Conservation (phyloP, 1,140 invertebrate genomes). For the Halesus radiatus region DNA sequence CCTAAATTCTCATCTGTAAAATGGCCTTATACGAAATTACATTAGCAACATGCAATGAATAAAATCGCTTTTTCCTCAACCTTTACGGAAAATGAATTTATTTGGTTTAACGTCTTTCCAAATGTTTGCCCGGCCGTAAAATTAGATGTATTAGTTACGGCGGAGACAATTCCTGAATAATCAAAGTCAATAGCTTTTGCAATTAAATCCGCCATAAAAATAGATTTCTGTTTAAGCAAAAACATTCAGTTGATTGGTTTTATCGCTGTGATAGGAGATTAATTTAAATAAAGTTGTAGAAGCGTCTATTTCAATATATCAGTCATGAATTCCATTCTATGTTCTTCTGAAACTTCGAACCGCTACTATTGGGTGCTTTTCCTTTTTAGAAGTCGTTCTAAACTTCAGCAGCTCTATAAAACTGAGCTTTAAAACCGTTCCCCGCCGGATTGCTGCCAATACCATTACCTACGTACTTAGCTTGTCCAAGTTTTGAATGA, state of each 20-base stretch:
- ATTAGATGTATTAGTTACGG: constrained; percentile 2
- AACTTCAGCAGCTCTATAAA: constrained; percentile 6
- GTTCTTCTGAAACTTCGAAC: not conserved
- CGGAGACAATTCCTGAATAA: not conserved
- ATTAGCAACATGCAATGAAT: constrained; percentile 34
- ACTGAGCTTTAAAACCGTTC: constrained; percentile 16
- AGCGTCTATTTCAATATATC: not conserved
- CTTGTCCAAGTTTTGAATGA: not conserved
- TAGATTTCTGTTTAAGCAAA: too few relatives aligned
- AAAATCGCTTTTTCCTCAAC: constrained; percentile 22
- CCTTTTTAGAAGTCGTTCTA: constrained; percentile 8
- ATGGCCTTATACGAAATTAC: constrained; percentile 23
- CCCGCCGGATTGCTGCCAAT: constrained; percentile 1
- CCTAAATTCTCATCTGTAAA: constrained; percentile 29
- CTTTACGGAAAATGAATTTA: not conserved
- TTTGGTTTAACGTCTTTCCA: constrained; percentile 1
- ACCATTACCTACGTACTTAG: not conserved
- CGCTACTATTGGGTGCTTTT: not conserved
- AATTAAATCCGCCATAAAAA: not conserved
- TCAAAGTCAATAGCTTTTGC: constrained; percentile 4
- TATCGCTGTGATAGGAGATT: too few relatives aligned
- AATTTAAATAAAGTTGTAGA: too few relatives aligned
- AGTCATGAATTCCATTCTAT: constrained; percentile 2
- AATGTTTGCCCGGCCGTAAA: constrained; percentile 5
- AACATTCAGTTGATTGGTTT: too few relatives aligned